Conservation (phyloP, 2,797 vertebrate species). For the Phyllotis vaccarum region DNA sequence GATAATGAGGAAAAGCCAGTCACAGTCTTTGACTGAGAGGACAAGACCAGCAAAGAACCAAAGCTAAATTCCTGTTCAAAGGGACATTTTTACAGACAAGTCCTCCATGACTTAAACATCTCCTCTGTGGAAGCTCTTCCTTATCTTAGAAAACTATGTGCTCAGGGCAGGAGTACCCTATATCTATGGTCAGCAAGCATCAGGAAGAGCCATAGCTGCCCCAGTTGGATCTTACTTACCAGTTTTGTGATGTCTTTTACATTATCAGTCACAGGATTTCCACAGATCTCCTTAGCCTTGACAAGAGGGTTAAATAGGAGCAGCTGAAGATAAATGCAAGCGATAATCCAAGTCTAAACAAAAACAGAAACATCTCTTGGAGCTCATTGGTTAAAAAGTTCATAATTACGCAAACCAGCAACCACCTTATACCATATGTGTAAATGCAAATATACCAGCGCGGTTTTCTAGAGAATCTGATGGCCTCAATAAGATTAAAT, state of each 20-base stretch:
- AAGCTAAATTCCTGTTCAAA: background rate
- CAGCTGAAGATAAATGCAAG: conserved; percentile 92
- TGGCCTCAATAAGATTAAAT: conserved; percentile 28
- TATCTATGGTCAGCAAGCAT: background rate
- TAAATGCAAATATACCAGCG: background rate
- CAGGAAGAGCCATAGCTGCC: background rate
- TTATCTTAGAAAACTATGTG: background rate
- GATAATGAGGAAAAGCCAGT: background rate
- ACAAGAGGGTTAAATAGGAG: conserved; percentile 89
- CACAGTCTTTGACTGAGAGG: background rate
- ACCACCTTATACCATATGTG: background rate
- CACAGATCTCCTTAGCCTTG: conserved; percentile 88
- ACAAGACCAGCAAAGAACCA: background rate
- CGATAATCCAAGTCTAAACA: conserved; percentile 92
- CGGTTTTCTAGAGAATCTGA: background rate
- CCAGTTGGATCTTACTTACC: conserved; percentile 83
- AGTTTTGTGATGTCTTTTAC: conserved; percentile 90
- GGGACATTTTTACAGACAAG: background rate
- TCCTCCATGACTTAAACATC: background rate
- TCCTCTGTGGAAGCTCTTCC: background rate
- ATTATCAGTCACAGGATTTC: conserved; percentile 91
- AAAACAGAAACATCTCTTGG: conserved; percentile 71
- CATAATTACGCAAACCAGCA: background rate
- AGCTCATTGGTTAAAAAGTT: conserved; percentile 60
- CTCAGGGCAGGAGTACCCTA: background rate